phyloP scores from a whole-genome alignment of 2,797 vertebrate genomes.

The Poeciliopsis gracilis region DNA sequence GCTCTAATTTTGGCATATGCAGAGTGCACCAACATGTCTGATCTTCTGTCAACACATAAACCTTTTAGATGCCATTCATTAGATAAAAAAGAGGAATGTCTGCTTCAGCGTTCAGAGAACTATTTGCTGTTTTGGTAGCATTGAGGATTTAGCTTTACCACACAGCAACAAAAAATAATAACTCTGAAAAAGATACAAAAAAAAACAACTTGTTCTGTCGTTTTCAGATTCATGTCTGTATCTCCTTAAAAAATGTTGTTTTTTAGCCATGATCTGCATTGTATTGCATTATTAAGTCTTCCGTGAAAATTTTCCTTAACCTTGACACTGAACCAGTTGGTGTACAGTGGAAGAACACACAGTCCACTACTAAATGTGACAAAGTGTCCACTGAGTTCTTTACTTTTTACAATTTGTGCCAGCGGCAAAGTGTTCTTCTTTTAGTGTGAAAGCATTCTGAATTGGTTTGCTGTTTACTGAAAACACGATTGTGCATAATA shows the following conservation, averaged over 20 bases:
- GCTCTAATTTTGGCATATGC: slow-evolving; percentile 20
- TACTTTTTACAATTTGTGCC: background rate
- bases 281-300: background rate
- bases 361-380: background rate
- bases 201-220: background rate
- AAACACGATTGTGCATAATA: background rate
- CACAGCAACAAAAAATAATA: background rate
- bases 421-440: background rate
- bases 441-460: background rate
- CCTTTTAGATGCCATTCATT: slow-evolving; percentile 22
- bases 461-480: background rate
- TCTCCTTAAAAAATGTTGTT: background rate
- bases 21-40: slow-evolving; percentile 17
- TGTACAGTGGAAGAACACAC: background rate
- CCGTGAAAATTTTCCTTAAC: background rate
- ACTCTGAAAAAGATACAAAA: background rate
- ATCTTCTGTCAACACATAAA: slow-evolving; percentile 54
- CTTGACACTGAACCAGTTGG: background rate
- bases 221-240: background rate
- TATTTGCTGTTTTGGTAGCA: background rate
- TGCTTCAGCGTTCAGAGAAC: background rate
- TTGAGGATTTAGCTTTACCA: background rate
- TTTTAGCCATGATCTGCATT: background rate
- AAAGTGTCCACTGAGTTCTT: background rate
- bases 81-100: background rate